Conservation (phyloP, 1,140 invertebrate species). For the Psilanteris sp. region DNA sequence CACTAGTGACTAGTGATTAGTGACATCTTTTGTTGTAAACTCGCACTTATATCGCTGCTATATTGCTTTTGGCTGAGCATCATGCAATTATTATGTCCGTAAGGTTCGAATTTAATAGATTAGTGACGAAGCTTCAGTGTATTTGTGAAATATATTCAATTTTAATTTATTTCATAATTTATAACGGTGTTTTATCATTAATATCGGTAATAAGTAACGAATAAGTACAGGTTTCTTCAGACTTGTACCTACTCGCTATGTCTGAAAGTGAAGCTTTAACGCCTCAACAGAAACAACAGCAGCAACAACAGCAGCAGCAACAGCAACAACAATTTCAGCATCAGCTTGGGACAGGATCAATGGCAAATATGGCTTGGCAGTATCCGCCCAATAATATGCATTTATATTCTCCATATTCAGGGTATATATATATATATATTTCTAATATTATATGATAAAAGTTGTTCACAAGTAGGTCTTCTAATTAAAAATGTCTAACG, state of each 20-base stretch:
- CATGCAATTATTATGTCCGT: too few species aligned
- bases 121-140: neutral
- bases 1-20: too few species aligned
- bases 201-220: slow-evolving; percentile 50
- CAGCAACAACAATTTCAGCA: slow-evolving; percentile 73
- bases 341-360: slow-evolving; percentile 68
- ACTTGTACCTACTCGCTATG: slow-evolving; percentile 69
- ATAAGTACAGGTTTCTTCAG: slow-evolving; percentile 51
- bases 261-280: slow-evolving; percentile 77
- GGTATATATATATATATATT: too few species aligned
- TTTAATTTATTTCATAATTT: neutral
- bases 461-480: too few species aligned
- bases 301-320: too few species aligned
- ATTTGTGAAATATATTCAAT: slow-evolving; percentile 3
- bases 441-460: too few species aligned
- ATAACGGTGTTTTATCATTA: slow-evolving; percentile 21
- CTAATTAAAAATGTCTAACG: too few species aligned
- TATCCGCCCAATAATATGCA: slow-evolving; percentile 76
- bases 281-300: slow-evolving; percentile 76
- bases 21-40: too few species aligned
- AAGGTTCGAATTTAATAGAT: too few species aligned
- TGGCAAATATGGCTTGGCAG: slow-evolving; percentile 79
- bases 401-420: slow-evolving; percentile 73
- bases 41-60: too few species aligned
- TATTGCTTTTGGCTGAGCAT: too few species aligned